Evolutionary conservation across 2,888 invertebrate species (phyloP), one percentile per base, ranked within the genome.

Genomic region (Leucophora obtusa): DNA sequence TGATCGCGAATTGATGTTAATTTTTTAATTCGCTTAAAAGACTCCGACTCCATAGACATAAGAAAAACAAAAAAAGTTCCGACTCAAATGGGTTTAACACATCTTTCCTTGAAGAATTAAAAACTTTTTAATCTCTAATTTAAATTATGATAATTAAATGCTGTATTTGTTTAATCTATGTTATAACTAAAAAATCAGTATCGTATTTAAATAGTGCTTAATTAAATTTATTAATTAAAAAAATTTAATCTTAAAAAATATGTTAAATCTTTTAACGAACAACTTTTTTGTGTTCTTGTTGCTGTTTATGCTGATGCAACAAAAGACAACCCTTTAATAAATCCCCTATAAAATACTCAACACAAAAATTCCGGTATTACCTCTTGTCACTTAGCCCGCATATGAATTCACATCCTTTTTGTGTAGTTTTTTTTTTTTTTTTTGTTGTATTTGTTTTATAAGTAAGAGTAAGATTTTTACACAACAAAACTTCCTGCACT

Each of bases 351-450:
- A 43, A 28, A 21, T 60, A n/a, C 47, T 68, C 17, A 74, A 43
- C 59, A 68, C 33, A 43, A 56, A n/a, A 51, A 58, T 35, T 62
- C 62, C 47, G 59, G 56, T 38, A 69, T 33, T 62, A 63, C 60
- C 38, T 72, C 38, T 43, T 63, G 72, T 51, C 72, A 43, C 56
- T 63, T 43, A 58, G 73, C 69, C 73, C 69, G 73, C 79, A 73
- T 78, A 69, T 43, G 50, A 56, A 35, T 72, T 53, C 66, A 47
- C 11, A 68, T 38, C 38, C 56, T 15, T 24, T 50, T 24, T 54
- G 14, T 11, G 28, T 47, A 14, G 14, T 5, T n/a, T 14, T 11
- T 17, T 56, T 2, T 10, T 47, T 56, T 53, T 60, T 43, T 6
- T 24, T 15, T 38, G 2, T 50, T 53, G 38, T 38, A 11, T 38